A percentile compares a stretch with the other conserved stretches of the same genome.
Evolutionary conservation across 2,797 vertebrate species (phyloP).

Genomic region (Etheostoma perlongum): DNA sequence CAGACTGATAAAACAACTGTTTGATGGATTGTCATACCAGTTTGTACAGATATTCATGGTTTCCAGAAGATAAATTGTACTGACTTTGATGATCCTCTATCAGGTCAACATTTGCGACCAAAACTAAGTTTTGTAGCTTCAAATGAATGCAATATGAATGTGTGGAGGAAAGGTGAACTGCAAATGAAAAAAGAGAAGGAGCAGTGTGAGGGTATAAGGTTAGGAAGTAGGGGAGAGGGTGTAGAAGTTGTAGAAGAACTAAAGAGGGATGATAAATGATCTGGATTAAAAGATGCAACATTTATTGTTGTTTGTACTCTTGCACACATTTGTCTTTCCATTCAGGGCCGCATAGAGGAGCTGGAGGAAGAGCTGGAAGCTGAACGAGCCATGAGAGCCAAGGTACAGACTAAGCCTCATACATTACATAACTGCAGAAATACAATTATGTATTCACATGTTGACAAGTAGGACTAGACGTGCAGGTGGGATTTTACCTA

Average conservation of each 20-base stretch:
- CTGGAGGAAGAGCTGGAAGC: constrained; percentile 84
- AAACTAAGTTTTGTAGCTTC: no score
- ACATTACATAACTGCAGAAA: neutral
- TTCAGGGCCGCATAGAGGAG: constrained; percentile 79
- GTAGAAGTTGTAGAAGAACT: neutral
- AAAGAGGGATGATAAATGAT: neutral
- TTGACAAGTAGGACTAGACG: no score
- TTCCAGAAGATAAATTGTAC: no score
- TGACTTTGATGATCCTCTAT: no score
- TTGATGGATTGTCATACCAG: no score
- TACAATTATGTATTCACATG: neutral
- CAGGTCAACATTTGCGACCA: no score
- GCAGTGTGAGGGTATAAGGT: neutral
- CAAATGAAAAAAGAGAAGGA: neutral
- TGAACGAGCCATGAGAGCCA: constrained; percentile 79
- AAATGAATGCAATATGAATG: no score
- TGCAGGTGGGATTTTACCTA: neutral
- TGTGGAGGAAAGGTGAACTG: neutral
- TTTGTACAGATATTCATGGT: no score
- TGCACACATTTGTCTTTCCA: neutral
- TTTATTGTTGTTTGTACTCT: neutral
- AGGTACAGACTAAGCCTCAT: constrained; percentile 61
- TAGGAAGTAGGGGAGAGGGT: neutral
- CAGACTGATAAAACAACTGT: no score
- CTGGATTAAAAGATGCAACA: neutral